Conservation (phyloP, 2,797 vertebrate species). For the Acanthis flammea region DNA sequence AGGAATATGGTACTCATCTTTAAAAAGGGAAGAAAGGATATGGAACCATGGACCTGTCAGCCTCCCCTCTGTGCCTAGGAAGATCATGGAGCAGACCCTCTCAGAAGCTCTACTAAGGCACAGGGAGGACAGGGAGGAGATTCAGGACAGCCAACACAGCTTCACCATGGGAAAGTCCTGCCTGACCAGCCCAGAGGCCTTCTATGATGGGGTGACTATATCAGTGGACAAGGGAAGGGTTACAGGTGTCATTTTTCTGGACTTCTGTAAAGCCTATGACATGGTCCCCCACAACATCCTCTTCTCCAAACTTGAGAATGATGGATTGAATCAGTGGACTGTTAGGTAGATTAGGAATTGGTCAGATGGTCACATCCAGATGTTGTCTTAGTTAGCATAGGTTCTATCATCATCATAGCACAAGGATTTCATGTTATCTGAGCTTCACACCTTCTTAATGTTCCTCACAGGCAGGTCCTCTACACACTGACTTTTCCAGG, state of each 20-base stretch:
- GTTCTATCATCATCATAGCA: too few relatives aligned
- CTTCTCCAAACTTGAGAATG: background rate
- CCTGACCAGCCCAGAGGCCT: too few relatives aligned
- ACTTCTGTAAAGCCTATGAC: background rate
- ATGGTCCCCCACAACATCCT: background rate
- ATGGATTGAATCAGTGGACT: too few relatives aligned
- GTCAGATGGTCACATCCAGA: too few relatives aligned
- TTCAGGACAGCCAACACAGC: accelerated
- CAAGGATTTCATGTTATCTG: too few relatives aligned
- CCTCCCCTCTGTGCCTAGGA: background rate
- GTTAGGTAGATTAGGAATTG: background rate
- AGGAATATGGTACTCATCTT: too few relatives aligned
- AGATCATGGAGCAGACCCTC: background rate
- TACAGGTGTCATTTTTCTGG: background rate
- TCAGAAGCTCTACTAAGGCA: background rate
- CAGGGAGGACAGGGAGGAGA: background rate
- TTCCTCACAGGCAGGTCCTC: too few relatives aligned
- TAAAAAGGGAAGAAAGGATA: background rate
- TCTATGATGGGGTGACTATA: background rate
- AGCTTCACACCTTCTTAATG: too few relatives aligned
- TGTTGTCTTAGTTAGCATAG: too few relatives aligned
- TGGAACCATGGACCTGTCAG: background rate
- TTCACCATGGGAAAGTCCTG: background rate
- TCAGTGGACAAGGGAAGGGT: background rate
- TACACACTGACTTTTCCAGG: too few relatives aligned